Evolutionary conservation across 2,113 vertebrate genomes (phyloP).

Genomic region (Azemiops feae): DNA sequence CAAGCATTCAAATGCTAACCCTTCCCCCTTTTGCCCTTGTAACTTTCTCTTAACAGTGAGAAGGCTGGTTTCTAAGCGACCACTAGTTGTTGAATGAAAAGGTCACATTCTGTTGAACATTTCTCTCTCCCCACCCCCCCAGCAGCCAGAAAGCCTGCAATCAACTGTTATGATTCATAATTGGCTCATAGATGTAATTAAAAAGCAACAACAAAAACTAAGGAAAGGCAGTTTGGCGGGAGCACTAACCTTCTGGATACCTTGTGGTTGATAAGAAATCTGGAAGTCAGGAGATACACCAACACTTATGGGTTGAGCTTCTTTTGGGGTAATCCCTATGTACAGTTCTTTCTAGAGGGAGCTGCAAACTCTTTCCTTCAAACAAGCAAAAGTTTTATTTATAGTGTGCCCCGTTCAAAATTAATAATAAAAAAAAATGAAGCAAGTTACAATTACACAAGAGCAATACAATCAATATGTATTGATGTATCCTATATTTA

Average conservation of each 20-base stretch:
- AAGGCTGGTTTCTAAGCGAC: conserved; percentile 22
- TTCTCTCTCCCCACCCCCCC: conserved; percentile 15
- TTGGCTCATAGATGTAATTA: conserved; percentile 53
- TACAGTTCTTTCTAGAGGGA: neutral
- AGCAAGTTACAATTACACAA: neutral
- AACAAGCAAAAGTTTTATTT: neutral
- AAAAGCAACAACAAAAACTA: conserved; percentile 23
- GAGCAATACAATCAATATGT: neutral
- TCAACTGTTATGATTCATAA: conserved; percentile 50
- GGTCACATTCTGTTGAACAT: conserved; percentile 36
- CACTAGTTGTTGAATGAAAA: conserved; percentile 35
- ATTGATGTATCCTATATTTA: neutral
- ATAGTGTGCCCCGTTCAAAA: neutral
- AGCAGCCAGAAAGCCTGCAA: conserved; percentile 31
- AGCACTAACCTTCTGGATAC: conserved; percentile 47
- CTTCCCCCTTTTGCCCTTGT: neutral
- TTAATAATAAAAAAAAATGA: neutral
- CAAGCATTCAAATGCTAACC: neutral
- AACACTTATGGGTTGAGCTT: conserved; percentile 21
- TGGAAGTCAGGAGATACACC: conserved; percentile 43
- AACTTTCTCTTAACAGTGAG: conserved; percentile 21
- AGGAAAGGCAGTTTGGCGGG: conserved; percentile 23
- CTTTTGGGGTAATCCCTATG: no score
- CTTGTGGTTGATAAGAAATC: conserved; percentile 33
- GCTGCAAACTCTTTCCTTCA: neutral